A percentile compares a stretch with the other conserved stretches of the same genome.
phyloP scores from a whole-genome alignment of 2,113 vertebrate species.

The Dasyornis broadbenti region DNA sequence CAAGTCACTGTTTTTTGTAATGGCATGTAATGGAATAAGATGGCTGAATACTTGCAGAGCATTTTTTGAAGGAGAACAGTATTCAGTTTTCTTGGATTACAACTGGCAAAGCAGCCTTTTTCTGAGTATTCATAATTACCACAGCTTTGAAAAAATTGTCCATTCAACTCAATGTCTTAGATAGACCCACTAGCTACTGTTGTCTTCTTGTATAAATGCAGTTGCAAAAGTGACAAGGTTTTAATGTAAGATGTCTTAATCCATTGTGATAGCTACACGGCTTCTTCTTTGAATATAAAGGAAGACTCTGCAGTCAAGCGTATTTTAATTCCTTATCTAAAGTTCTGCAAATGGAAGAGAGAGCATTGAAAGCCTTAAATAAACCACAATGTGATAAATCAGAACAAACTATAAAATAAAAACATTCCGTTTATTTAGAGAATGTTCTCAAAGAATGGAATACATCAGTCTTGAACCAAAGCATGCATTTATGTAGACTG shows the following conservation, averaged over 20 bases:
- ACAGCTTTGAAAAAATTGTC: conserved; percentile 63
- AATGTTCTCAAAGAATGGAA: not conserved
- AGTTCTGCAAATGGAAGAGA: conserved; percentile 24
- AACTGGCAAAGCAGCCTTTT: conserved; percentile 30
- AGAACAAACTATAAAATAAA: conserved; percentile 14
- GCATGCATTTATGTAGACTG: not conserved
- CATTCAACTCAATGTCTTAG: conserved; percentile 52
- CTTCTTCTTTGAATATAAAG: not conserved
- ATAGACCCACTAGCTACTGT: conserved; percentile 58
- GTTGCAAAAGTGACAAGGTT: conserved; percentile 58
- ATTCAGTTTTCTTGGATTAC: conserved; percentile 6
- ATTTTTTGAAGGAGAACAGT: not conserved
- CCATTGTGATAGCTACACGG: conserved; percentile 29
- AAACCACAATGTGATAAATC: conserved; percentile 22
- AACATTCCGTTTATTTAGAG: not conserved
- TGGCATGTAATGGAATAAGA: not conserved
- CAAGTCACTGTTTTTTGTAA: not conserved
- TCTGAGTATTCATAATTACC: conserved; percentile 46
- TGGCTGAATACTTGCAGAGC: not conserved
- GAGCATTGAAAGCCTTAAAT: conserved; percentile 9
- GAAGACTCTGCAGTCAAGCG: not conserved
- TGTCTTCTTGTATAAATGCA: conserved; percentile 69
- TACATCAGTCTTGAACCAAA: not conserved
- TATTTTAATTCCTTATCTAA: not conserved
- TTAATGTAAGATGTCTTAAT: conserved; percentile 53